Evolutionary conservation across 1,140 invertebrate genomes (phyloP).

Genomic region (Sminthurinus signatus): DNA sequence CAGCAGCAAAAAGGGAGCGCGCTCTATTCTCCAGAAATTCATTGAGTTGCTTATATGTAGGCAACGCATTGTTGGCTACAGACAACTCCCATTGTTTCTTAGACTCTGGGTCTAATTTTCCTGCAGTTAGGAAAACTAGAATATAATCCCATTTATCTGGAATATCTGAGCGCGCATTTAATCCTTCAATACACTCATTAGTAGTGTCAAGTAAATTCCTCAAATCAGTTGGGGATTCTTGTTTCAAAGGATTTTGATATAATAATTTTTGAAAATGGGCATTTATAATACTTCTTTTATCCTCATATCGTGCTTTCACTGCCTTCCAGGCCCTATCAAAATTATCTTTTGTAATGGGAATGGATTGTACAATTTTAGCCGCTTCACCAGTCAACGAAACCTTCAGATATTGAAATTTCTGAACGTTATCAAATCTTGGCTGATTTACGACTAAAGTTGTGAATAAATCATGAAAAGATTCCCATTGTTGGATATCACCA

Average conservation of each 20-base stretch:
- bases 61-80: background rate
- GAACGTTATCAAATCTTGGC: background rate
- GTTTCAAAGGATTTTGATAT: background rate
- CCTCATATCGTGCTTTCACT: background rate
- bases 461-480: background rate
- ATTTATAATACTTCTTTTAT: background rate
- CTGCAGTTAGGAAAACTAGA: slow-evolving; percentile 13
- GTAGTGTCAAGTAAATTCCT: slow-evolving; percentile 15
- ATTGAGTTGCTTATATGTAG: background rate
- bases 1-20: background rate
- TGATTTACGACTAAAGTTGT: background rate
- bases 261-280: background rate
- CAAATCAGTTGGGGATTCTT: background rate
- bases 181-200: slow-evolving; percentile 13
- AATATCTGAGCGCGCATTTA: background rate
- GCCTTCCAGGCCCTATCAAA: background rate
- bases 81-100: background rate
- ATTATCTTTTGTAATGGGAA: background rate
- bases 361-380: background rate
- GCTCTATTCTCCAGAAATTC: slow-evolving; percentile 11
- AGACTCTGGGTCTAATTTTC: slow-evolving; percentile 24
- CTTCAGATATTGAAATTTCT: background rate
- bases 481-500: background rate
- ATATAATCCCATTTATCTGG: slow-evolving; percentile 18
- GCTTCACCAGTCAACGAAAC: background rate